Evolutionary conservation across 2,113 vertebrate genomes (phyloP).

Genomic region (Vulpes vulpes): DNA sequence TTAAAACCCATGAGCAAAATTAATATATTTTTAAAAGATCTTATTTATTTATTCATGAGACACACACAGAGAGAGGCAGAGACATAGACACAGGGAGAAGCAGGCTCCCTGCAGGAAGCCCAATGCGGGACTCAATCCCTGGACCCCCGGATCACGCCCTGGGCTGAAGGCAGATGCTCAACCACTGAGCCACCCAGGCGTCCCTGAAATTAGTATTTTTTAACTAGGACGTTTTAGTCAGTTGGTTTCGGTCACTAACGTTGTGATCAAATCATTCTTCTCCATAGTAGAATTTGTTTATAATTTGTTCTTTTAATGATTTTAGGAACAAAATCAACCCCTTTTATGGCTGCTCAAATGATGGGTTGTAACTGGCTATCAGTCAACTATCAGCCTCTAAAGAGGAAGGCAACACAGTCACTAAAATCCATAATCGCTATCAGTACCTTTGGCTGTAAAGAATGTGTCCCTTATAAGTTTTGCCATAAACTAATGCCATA

Average conservation of each 20-base stretch:
- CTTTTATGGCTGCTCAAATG: background rate
- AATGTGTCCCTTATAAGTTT: background rate
- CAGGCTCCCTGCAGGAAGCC: too few relatives aligned
- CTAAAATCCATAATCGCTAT: background rate
- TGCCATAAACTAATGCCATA: background rate
- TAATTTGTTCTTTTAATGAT: slow-evolving; percentile 9
- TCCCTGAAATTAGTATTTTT: background rate
- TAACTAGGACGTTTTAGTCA: background rate
- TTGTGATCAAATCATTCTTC: background rate
- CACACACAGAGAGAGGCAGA: too few relatives aligned
- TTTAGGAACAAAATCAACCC: background rate
- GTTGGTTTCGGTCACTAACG: background rate
- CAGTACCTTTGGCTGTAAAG: background rate
- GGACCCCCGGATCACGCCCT: too few relatives aligned
- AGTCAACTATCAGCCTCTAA: background rate
- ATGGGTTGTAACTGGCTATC: background rate
- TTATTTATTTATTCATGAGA: too few relatives aligned
- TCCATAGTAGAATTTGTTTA: background rate
- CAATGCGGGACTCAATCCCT: too few relatives aligned
- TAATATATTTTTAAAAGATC: too few relatives aligned
- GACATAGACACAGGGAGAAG: too few relatives aligned
- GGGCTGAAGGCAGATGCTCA: too few relatives aligned
- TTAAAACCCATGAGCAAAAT: slow-evolving; percentile 2
- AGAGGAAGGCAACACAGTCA: background rate
- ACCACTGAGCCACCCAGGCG: too few relatives aligned